Conservation (phyloP, 1,140 invertebrate species). For the Palaemon carinicauda region DNA sequence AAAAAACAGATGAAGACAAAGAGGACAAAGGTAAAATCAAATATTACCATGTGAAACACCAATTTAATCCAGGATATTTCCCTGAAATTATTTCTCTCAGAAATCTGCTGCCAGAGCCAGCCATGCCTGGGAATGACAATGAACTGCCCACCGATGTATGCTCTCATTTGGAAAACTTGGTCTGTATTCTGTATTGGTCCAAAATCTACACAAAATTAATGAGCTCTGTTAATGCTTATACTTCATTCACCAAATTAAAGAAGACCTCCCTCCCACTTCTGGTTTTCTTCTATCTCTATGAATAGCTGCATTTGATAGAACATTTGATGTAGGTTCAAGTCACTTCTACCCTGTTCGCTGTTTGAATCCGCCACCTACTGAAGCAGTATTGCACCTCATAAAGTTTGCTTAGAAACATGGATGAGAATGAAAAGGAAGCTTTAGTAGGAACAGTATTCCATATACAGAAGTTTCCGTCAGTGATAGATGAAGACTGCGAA, state of each 20-base stretch:
- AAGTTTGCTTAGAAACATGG: not conserved
- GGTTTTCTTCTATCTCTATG: no score
- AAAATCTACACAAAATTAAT: no score
- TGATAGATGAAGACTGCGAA: not conserved
- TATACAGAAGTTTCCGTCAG: not conserved
- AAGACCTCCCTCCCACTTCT: not conserved
- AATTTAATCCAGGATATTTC: not conserved
- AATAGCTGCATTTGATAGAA: not conserved
- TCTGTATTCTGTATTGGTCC: not conserved
- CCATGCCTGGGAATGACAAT: not conserved
- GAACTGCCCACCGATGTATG: not conserved
- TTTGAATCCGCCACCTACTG: not conserved
- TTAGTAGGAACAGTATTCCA: not conserved
- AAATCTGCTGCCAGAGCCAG: not conserved
- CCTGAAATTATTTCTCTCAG: slow-evolving; percentile 3
- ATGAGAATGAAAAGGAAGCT: not conserved
- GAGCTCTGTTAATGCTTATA: no score
- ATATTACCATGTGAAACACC: no score
- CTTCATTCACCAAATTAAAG: not conserved
- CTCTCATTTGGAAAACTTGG: slow-evolving; percentile 17
- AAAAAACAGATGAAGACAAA: no score
- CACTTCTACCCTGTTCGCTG: not conserved
- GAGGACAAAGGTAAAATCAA: no score
- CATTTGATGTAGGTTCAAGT: not conserved
- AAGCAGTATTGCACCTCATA: no score